Percentiles rank a stretch among this genome's conserved stretches.
Conservation (phyloP, 2,888 invertebrate species). For the Rotaria magnacalcarata region DNA sequence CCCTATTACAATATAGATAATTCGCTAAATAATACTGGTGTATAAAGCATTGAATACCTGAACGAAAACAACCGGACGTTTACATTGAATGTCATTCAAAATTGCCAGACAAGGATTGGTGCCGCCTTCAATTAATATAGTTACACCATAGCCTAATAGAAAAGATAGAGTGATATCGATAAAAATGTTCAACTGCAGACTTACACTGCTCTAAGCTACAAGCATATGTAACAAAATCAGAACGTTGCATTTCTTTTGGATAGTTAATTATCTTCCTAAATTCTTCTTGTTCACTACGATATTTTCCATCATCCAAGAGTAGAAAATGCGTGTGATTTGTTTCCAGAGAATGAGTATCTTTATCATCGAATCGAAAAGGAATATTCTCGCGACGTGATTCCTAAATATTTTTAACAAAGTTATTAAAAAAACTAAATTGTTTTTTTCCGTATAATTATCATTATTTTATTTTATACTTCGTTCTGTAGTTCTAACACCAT, state of each 20-base stretch:
- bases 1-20: neutral
- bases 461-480: neutral
- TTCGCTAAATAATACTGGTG: too few relatives aligned
- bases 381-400: neutral
- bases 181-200: neutral
- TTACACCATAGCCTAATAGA: neutral
- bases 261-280: neutral
- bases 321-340: neutral
- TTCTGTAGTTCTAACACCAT: neutral
- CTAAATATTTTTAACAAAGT: too few relatives aligned
- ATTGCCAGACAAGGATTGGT: neutral
- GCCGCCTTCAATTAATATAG: neutral
- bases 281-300: neutral
- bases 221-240: neutral
- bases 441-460: too few relatives aligned
- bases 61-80: neutral
- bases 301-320: neutral
- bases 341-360: neutral
- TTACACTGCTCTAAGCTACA: neutral
- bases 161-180: neutral
- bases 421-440: too few relatives aligned
- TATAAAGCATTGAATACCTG: neutral
- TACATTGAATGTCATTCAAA: neutral
- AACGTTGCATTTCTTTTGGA: neutral
- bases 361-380: neutral